Base-by-base conservation (phyloP, 2,113 vertebrate genomes). In the Nothoprocta pentlandii region DNA sequence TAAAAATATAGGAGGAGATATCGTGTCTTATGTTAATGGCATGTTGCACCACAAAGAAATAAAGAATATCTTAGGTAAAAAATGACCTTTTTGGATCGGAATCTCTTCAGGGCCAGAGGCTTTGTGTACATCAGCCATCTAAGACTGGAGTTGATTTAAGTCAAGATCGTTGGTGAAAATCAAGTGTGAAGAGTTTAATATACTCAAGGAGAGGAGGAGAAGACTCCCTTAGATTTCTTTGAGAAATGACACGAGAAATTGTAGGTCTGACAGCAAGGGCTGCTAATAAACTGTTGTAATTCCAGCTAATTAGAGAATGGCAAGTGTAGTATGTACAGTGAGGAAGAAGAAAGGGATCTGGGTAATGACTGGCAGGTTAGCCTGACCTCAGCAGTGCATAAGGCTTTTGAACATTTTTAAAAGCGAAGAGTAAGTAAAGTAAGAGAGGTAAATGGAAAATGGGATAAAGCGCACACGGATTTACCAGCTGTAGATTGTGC, bases 391-490 rank as follows among this genome's bases (percentile, higher is more conserved):
- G 85, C 89, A 85, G 87, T 66, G 62, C 84, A 44, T 71, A 68
- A 93, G 63, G 94, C 95, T 94, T 97, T 96, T 95, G 95, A 96
- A 93, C 89, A 85, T 67, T 85, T 93, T 96, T 93, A 93, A 87
- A 95, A 94, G 78, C 87, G 79, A 85, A 87, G 78, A 96, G 39
- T 73, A 93, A 94, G 71, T 80, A 81, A 85, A 94, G 80, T 89
- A 1, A 0, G 89, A 87, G 81, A 92, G 71, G 75, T 91, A 91
- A 95, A 94, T 91, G 93, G 94, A 94, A 93, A 93, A 82, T 58
- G 36, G 87, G 90, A 62, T 97, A 53, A 95, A 96, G 89, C 75
- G 86, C 58, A 51, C 58, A 62, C 4, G 7, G 95, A 79, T 95
- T 93, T 95, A 75, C 80, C 78, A 81, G 94, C 74, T 92, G 62